Percentiles rank a stretch among this genome's conserved stretches.
Conservation (phyloP, 2,888 invertebrate genomes). For the Tolmerus cingulatus region DNA sequence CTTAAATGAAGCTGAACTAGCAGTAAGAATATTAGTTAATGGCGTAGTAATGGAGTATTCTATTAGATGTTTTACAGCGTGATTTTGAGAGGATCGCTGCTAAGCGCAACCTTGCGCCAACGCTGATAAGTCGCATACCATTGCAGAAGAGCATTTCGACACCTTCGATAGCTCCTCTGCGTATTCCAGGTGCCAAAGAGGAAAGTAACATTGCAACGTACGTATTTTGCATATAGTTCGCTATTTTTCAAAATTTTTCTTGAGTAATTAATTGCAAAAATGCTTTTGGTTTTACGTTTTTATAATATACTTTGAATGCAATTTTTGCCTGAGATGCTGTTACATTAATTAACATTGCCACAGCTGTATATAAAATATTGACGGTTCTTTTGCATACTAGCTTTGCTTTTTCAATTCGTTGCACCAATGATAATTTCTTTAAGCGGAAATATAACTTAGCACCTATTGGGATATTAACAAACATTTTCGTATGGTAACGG, state of each 20-base stretch:
- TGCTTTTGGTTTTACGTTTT: conserved; percentile 12
- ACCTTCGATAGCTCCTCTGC: conserved; percentile 82
- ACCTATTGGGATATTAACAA: neutral
- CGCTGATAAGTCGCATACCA: conserved; percentile 71
- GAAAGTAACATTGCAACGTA: conserved; percentile 66
- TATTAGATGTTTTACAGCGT: conserved; percentile 51
- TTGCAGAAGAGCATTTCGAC: conserved; percentile 91
- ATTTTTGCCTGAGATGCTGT: neutral
- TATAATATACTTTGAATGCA: neutral
- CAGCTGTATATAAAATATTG: conserved; percentile 27
- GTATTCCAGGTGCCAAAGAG: conserved; percentile 69
- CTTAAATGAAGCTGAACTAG: conserved; percentile 86
- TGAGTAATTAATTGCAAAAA: neutral
- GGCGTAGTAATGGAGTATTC: neutral
- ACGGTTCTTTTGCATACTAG: conserved; percentile 12
- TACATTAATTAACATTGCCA: neutral
- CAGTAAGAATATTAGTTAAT: conserved; percentile 66
- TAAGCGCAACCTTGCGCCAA: conserved; percentile 65
- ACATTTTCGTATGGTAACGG: neutral
- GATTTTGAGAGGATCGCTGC: conserved; percentile 63
- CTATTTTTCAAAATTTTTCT: neutral
- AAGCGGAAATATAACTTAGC: neutral
- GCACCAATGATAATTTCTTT: neutral
- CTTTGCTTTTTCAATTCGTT: conserved; percentile 23
- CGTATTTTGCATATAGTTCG: conserved; percentile 56